Conservation (phyloP, 1,140 invertebrate genomes). For the Sweltsa coloradensis region DNA sequence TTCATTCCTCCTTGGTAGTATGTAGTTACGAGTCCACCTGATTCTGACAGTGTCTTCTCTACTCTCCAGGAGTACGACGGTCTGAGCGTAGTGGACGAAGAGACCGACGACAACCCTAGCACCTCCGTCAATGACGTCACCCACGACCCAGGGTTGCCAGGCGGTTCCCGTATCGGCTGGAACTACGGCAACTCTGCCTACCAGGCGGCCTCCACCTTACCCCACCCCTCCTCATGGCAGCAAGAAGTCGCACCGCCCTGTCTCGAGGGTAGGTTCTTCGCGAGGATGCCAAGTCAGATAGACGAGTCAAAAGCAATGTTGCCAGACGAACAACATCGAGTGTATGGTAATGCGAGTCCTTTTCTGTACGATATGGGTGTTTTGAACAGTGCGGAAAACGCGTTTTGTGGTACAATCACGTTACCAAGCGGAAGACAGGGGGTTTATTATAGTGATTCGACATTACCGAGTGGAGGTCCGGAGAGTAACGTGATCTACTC, state of each 20-base stretch:
- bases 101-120: slow-evolving; percentile 23
- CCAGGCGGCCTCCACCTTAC: slow-evolving; percentile 14
- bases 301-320: no score
- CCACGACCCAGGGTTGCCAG: slow-evolving; percentile 21
- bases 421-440: slow-evolving; percentile 4
- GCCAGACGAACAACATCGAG: no score
- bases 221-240: background rate
- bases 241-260: no score
- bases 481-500: no score
- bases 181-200: slow-evolving; percentile 26
- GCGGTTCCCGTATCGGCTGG: slow-evolving; percentile 32
- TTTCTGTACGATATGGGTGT: background rate
- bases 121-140: no score
- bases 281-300: no score
- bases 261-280: no score
- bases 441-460: slow-evolving; percentile 7
- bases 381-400: background rate
- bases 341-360: no score
- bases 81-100: slow-evolving; percentile 59
- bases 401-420: slow-evolving; percentile 7
- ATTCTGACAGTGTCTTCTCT: no score
- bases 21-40: no score
- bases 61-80: slow-evolving; percentile 57
- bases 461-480: no score
- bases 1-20: no score